Evolutionary conservation across 2,797 vertebrate species (phyloP).

Genomic region (Pempheris klunzingeri): DNA sequence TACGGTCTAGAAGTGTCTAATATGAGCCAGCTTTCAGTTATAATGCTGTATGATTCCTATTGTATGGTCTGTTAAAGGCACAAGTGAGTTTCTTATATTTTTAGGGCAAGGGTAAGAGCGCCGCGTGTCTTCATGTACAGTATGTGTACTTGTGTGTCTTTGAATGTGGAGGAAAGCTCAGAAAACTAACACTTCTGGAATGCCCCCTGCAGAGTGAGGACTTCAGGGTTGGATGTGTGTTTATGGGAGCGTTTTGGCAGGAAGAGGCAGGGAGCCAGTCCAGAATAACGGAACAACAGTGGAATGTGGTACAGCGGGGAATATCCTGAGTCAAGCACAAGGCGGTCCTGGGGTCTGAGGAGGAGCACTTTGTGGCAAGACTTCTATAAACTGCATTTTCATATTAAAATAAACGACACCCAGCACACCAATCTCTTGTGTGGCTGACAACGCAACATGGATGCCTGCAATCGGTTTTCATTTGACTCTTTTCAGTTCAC

Average conservation of each 20-base stretch:
- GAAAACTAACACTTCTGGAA: slow-evolving; percentile 79
- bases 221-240: slow-evolving; percentile 77
- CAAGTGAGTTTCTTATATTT: slow-evolving; percentile 31
- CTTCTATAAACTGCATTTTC: slow-evolving; percentile 53
- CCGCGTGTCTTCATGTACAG: slow-evolving; percentile 39
- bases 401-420: slow-evolving; percentile 53
- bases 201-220: slow-evolving; percentile 79
- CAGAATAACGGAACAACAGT: slow-evolving; percentile 81
- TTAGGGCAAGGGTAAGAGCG: slow-evolving; percentile 47
- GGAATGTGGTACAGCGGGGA: slow-evolving; percentile 83
- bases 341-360: slow-evolving; percentile 66
- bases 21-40: not conserved
- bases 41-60: not conserved
- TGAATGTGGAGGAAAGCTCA: slow-evolving; percentile 42
- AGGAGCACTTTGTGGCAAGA: slow-evolving; percentile 64
- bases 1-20: not conserved
- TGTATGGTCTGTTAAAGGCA: slow-evolving; percentile 7
- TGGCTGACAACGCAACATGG: slow-evolving; percentile 46
- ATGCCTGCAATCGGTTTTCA: slow-evolving; percentile 59
- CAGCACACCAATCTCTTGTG: slow-evolving; percentile 27
- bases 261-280: slow-evolving; percentile 73
- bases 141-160: slow-evolving; percentile 36
- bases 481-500: slow-evolving; percentile 73
- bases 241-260: slow-evolving; percentile 84
- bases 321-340: slow-evolving; percentile 81